Conservation (phyloP, 2,888 invertebrate genomes). For the Melinaea marsaeus region DNA sequence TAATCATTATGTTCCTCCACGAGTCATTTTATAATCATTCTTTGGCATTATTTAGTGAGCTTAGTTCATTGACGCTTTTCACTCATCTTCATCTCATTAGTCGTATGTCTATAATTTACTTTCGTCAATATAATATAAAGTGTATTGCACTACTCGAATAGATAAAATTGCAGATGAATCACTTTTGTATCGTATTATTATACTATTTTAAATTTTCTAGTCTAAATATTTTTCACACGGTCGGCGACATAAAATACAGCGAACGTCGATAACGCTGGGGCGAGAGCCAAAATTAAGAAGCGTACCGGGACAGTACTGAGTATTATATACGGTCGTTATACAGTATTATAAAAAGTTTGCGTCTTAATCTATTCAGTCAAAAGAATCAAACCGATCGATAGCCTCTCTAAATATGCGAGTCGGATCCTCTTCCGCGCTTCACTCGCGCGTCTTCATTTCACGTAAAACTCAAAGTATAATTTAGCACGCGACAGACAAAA, state of each 20-base stretch:
- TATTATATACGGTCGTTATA: slow-evolving; percentile 51
- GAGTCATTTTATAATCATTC: slow-evolving; percentile 62
- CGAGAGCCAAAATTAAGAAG: slow-evolving; percentile 41
- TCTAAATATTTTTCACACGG: slow-evolving; percentile 41
- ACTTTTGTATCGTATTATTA: slow-evolving; percentile 36
- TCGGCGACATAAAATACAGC: slow-evolving; percentile 28
- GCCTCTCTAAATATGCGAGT: slow-evolving; percentile 68
- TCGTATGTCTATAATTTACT: slow-evolving; percentile 27
- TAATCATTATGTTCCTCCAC: slow-evolving; percentile 52
- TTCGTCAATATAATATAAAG: slow-evolving; percentile 38
- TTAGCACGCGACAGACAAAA: slow-evolving; percentile 5
- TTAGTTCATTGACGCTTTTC: slow-evolving; percentile 54
- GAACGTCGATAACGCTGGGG: slow-evolving; percentile 31
- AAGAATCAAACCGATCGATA: slow-evolving; percentile 74
- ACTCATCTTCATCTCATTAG: slow-evolving; percentile 37
- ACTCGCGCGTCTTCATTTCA: slow-evolving; percentile 27
- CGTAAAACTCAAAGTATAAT: not conserved
- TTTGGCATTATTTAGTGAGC: slow-evolving; percentile 77
- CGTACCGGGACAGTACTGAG: slow-evolving; percentile 55
- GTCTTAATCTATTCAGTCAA: slow-evolving; percentile 77
- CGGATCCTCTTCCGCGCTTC: slow-evolving; percentile 34
- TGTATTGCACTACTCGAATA: slow-evolving; percentile 61
- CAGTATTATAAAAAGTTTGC: slow-evolving; percentile 61
- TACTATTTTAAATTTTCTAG: slow-evolving; percentile 40
- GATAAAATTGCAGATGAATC: slow-evolving; percentile 40